These are phyloP conservation scores for Chloroclystis v-ata DNA, from an alignment of 2,888 invertebrate species.

Conservation along the genomic window DNA sequence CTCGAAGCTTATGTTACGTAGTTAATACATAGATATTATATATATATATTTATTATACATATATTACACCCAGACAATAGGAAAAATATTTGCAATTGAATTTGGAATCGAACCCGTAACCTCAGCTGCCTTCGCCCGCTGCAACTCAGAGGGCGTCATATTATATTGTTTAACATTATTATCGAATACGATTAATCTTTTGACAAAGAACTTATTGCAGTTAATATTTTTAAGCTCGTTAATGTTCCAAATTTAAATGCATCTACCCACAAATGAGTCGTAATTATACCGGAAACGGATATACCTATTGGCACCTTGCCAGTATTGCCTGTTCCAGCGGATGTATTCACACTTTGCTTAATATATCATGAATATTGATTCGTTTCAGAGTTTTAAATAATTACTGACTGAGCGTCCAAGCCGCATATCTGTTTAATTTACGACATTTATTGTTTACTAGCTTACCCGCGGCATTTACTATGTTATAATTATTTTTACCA, in stretches of 20 bases:
- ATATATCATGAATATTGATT: constrained; percentile 31
- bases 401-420: constrained; percentile 17
- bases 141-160: no score
- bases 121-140: no score
- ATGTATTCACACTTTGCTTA: constrained; percentile 24
- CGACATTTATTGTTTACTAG: constrained; percentile 17
- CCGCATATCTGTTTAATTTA: constrained; percentile 28
- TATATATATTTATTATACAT: no score
- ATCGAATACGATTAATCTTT: no score
- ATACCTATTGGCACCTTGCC: constrained; percentile 24
- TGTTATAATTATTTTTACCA: no score
- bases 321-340: constrained; percentile 15
- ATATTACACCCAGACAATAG: no score
- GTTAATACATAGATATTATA: no score
- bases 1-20: no score
- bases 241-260: constrained; percentile 8
- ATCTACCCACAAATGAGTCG: constrained; percentile 14
- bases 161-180: no score
- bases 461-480: no score
- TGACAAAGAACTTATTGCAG: background rate
- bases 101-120: no score
- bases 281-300: constrained; percentile 21
- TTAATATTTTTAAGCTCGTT: constrained; percentile 1
- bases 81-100: no score
- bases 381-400: constrained; percentile 28